phyloP scores from a whole-genome alignment of 2,113 vertebrate species.

The Rallus limicola region DNA sequence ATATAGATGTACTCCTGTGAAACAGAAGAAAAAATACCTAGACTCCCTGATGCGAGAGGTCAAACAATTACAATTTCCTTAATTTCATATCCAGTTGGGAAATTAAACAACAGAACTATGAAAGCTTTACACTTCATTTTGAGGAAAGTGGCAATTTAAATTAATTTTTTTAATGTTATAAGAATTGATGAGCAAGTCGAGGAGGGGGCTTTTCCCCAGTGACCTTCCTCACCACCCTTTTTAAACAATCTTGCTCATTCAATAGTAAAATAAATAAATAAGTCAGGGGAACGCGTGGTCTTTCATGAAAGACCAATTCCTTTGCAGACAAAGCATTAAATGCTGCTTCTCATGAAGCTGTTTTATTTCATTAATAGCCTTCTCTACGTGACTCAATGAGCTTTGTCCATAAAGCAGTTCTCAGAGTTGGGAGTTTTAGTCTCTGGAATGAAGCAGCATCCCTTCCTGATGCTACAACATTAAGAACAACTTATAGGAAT shows the following conservation, averaged over 20 bases:
- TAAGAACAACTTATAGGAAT: background rate
- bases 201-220: background rate
- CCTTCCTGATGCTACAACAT: background rate
- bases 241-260: conserved; percentile 42
- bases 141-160: conserved; percentile 79
- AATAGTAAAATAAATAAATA: conserved; percentile 47
- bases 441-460: background rate
- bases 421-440: background rate
- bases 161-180: conserved; percentile 77
- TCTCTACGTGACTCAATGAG: background rate
- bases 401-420: background rate
- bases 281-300: background rate
- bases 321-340: background rate
- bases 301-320: background rate
- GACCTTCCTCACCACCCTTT: conserved; percentile 37
- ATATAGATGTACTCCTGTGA: conserved; percentile 58
- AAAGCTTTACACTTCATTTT: conserved; percentile 74
- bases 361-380: background rate
- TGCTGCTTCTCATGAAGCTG: background rate
- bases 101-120: conserved; percentile 77
- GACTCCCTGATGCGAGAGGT: conserved; percentile 72
- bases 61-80: conserved; percentile 79
- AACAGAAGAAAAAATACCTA: conserved; percentile 68
- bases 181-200: conserved; percentile 70
- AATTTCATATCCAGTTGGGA: conserved; percentile 79